Evolutionary conservation across 2,113 vertebrate genomes (phyloP), one percentile per base, ranked within the genome.

Genomic region (Thunnus thynnus): DNA sequence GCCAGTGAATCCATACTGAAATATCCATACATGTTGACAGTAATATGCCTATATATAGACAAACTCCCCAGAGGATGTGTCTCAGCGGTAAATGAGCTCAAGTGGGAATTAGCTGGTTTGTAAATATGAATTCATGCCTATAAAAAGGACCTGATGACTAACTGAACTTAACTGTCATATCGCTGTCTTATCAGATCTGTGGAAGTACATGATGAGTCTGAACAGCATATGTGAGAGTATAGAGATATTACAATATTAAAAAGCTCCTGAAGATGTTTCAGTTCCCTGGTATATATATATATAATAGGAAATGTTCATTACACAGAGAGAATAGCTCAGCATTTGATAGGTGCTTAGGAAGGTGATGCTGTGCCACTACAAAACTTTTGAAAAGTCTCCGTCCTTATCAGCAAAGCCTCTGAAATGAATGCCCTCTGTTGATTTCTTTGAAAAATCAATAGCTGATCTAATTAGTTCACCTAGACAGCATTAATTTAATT

Each of bases 391-490:
- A 48, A 66, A 64, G 22, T 47, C 50, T 62, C 32, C 46, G 74
- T 82, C 50, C 13, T 81, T 18, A 54, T 72, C 69, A 50, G 60
- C 50, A 32, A 57, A 76, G 72, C 57, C 62, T 50, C 65, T 76
- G 30, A 89, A 89, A 86, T 83, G 51, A 78, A 72, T 64, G 18
- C 50, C 41, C 13, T 85, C 66, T 82, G 52, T 67, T 82, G 18
- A 72, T 76, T 80, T 73, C 56, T 73, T 80, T 84, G 48, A 76
- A 80, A 80, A 84, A 71, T 82, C 80, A 82, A 85, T 80, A 65
- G 58, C 69, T 80, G 61, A 78, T 86, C 66, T 73, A 86, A 88
- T 88, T 76, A 82, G 58, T 85, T 76, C 61, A 84, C 69, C 36
- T 22, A 56, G 58, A 30, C 50, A 7, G 76, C 46, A 76, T 81